Percentiles rank a stretch among this genome's conserved stretches.
Evolutionary conservation across 2,797 vertebrate genomes (phyloP).

Genomic region (Hyperoplus immaculatus): DNA sequence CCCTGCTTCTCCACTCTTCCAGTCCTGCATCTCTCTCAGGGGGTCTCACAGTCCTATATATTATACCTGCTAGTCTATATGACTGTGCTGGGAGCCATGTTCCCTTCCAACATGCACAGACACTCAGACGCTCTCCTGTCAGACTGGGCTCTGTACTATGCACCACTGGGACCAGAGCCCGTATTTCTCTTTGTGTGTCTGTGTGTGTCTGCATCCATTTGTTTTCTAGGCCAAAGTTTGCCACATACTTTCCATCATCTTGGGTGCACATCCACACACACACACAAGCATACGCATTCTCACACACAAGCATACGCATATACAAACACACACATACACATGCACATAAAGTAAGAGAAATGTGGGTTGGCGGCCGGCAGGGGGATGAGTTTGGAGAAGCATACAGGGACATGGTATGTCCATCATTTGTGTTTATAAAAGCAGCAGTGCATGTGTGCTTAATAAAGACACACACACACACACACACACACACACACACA

Average conservation of each 20-base stretch:
- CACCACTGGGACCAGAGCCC: slow-evolving; percentile 36
- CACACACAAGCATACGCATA: background rate
- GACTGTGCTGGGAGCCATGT: slow-evolving; percentile 57
- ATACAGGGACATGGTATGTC: slow-evolving; percentile 50
- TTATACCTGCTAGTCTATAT: slow-evolving; percentile 52
- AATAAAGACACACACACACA: background rate
- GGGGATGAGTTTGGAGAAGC: slow-evolving; percentile 32
- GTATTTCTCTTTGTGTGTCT: slow-evolving; percentile 9
- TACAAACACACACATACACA: background rate
- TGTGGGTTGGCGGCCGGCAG: background rate
- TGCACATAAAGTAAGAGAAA: slow-evolving; percentile 13
- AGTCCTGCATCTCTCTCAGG: slow-evolving; percentile 16
- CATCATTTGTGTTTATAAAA: slow-evolving; percentile 55
- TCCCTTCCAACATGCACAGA: slow-evolving; percentile 49
- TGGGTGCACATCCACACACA: slow-evolving; percentile 15
- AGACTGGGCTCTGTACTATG: slow-evolving; percentile 31
- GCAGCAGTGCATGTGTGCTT: slow-evolving; percentile 8
- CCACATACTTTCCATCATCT: slow-evolving; percentile 51
- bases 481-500: slow-evolving; percentile 4
- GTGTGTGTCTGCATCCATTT: slow-evolving; percentile 21
- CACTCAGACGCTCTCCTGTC: slow-evolving; percentile 52
- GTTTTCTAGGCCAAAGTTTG: slow-evolving; percentile 49
- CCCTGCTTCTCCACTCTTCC: slow-evolving; percentile 34
- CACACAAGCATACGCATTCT: background rate
- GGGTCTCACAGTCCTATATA: slow-evolving; percentile 41